Conservation (phyloP, 2,113 vertebrate species). For the Prinia subflava region DNA sequence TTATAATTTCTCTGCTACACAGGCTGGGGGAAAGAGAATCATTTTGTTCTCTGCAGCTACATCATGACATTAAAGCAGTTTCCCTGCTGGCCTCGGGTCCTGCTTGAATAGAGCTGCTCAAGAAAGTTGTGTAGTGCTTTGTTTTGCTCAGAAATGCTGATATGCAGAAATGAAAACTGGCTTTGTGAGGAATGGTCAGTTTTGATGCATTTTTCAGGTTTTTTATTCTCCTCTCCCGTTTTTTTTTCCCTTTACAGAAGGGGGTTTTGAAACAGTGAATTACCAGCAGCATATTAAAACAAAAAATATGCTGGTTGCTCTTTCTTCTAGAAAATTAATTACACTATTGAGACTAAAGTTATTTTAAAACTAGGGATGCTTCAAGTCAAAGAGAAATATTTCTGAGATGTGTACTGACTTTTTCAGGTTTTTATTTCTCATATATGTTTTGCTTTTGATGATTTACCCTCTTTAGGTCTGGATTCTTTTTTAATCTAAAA, state of each 20-base stretch:
- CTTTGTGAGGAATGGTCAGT: constrained; percentile 46
- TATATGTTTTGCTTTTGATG: not conserved
- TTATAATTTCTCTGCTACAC: not conserved
- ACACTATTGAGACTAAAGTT: not conserved
- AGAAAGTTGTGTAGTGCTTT: constrained; percentile 44
- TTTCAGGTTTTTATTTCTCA: not conserved
- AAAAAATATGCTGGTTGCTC: not conserved
- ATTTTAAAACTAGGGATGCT: not conserved
- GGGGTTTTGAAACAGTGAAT: not conserved
- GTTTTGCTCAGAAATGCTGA: not conserved
- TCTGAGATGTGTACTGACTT: not conserved
- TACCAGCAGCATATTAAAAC: not conserved
- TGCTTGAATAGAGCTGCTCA: constrained; percentile 46
- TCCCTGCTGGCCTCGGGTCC: constrained; percentile 19
- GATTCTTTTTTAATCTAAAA: not conserved
- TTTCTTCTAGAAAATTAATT: constrained; percentile 48
- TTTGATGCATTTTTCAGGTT: constrained; percentile 24
- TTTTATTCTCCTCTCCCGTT: not conserved
- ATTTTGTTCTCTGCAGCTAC: constrained; percentile 28
- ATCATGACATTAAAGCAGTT: constrained; percentile 3
- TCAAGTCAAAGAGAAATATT: constrained; percentile 25
- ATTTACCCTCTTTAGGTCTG: not conserved
- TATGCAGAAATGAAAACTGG: constrained; percentile 3
- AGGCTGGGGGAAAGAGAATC: not conserved
- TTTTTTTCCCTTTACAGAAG: not conserved